These are phyloP conservation scores for Limosa lapponica DNA, from an alignment of 2,797 vertebrate species.

Conservation along the genomic window DNA sequence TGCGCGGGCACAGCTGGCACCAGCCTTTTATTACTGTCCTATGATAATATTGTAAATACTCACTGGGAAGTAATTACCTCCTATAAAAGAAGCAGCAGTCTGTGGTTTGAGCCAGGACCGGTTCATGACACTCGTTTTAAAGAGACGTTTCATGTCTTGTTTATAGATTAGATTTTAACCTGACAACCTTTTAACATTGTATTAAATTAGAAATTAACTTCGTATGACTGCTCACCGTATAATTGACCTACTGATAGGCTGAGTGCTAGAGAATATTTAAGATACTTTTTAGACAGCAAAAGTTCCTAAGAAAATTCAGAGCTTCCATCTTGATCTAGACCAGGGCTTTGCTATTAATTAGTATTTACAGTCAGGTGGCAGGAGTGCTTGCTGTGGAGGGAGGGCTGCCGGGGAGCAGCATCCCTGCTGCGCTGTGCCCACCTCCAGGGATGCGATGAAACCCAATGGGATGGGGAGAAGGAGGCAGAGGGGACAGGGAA, in stretches of 20 bases:
- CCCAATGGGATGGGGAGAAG: not conserved
- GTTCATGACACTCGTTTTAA: not conserved
- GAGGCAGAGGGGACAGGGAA: not conserved
- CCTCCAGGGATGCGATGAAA: not conserved
- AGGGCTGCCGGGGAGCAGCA: not conserved
- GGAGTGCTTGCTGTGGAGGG: not conserved
- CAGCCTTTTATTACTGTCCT: not conserved
- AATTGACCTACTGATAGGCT: conserved; percentile 18
- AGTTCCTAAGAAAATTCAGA: conserved; percentile 39
- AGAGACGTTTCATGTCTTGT: conserved; percentile 22
- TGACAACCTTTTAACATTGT: conserved; percentile 55
- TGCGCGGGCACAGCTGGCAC: not conserved
- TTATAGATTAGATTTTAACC: conserved; percentile 67
- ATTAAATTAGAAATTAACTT: conserved; percentile 69
- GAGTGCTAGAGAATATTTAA: conserved; percentile 27
- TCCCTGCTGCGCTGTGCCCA: not conserved
- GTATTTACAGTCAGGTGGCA: conserved; percentile 19
- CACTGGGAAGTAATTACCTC: not conserved
- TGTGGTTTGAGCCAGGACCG: not conserved
- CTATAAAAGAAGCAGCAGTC: conserved; percentile 34
- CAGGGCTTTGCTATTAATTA: conserved; percentile 48
- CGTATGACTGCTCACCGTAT: not conserved
- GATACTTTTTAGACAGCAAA: conserved; percentile 15
- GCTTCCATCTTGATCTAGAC: conserved; percentile 15
- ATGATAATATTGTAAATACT: conserved; percentile 23